A percentile compares a stretch with the other conserved stretches of the same genome.
phyloP scores from a whole-genome alignment of 2,113 vertebrate genomes.

The Ailurus styani region DNA sequence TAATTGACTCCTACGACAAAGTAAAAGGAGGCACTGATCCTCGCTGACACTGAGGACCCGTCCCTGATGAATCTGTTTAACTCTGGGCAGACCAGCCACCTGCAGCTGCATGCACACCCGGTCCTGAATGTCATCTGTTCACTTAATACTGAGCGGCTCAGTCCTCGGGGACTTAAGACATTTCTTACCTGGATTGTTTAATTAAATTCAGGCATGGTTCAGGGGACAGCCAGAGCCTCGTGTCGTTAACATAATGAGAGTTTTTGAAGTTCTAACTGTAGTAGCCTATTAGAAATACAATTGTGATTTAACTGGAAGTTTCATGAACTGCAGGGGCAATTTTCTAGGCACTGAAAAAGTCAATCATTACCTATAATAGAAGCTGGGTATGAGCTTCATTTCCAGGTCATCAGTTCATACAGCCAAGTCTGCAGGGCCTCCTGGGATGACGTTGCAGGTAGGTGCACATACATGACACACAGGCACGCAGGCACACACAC shows the following conservation, averaged over 20 bases:
- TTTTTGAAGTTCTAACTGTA: slow-evolving; percentile 62
- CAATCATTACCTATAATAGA: slow-evolving; percentile 55
- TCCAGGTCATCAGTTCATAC: background rate
- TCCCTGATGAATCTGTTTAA: background rate
- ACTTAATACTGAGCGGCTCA: background rate
- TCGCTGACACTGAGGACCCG: background rate
- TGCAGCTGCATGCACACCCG: too few relatives aligned
- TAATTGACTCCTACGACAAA: background rate
- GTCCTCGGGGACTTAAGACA: background rate
- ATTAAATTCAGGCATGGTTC: slow-evolving; percentile 66
- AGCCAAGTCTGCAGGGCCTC: background rate
- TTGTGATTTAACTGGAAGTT: slow-evolving; percentile 38
- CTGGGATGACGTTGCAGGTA: background rate
- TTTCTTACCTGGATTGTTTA: slow-evolving; percentile 50
- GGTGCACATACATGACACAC: background rate
- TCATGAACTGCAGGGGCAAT: slow-evolving; percentile 17
- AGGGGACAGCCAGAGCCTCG: slow-evolving; percentile 36
- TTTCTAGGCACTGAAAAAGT: slow-evolving; percentile 51
- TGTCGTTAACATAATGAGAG: slow-evolving; percentile 41
- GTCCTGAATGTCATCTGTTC: background rate
- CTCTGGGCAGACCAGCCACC: background rate
- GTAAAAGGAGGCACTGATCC: background rate
- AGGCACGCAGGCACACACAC: background rate
- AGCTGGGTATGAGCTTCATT: background rate
- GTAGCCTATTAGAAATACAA: slow-evolving; percentile 50